phyloP scores from a whole-genome alignment of 2,888 invertebrate genomes.

The Hoplodrina ambigua region DNA sequence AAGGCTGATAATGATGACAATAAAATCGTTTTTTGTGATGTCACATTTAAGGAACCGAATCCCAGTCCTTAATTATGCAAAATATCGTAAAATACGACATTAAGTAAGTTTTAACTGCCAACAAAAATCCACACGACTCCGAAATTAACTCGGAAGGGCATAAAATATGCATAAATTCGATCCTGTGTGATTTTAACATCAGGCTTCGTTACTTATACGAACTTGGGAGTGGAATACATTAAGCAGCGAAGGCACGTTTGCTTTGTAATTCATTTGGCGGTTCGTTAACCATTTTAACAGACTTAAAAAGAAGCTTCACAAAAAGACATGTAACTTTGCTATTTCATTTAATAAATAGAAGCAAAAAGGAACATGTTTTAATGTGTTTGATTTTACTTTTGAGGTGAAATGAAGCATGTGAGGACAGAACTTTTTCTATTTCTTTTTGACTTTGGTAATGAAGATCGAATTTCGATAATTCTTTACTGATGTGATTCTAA shows the following conservation, averaged over 20 bases:
- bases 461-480: neutral
- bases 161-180: slow-evolving; percentile 66
- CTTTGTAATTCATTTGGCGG: slow-evolving; percentile 77
- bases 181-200: slow-evolving; percentile 70
- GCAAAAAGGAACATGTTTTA: slow-evolving; percentile 1
- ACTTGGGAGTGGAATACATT: slow-evolving; percentile 70
- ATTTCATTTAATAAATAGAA: slow-evolving; percentile 36
- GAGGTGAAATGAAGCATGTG: slow-evolving; percentile 9
- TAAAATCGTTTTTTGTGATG: no score
- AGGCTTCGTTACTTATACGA: slow-evolving; percentile 57
- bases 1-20: no score
- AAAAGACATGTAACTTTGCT: slow-evolving; percentile 40
- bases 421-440: neutral
- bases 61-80: slow-evolving; percentile 9
- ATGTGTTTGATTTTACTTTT: slow-evolving; percentile 20
- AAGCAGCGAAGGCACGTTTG: slow-evolving; percentile 68
- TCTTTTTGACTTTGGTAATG: neutral
- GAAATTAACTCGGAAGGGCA: slow-evolving; percentile 48
- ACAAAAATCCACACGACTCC: slow-evolving; percentile 63
- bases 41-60: neutral
- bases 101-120: slow-evolving; percentile 29
- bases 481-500: neutral
- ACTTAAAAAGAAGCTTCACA: slow-evolving; percentile 57
- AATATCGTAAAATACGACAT: slow-evolving; percentile 13
- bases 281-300: slow-evolving; percentile 73